phyloP scores from a whole-genome alignment of 2,113 vertebrate genomes.

The Clarias batrachus region DNA sequence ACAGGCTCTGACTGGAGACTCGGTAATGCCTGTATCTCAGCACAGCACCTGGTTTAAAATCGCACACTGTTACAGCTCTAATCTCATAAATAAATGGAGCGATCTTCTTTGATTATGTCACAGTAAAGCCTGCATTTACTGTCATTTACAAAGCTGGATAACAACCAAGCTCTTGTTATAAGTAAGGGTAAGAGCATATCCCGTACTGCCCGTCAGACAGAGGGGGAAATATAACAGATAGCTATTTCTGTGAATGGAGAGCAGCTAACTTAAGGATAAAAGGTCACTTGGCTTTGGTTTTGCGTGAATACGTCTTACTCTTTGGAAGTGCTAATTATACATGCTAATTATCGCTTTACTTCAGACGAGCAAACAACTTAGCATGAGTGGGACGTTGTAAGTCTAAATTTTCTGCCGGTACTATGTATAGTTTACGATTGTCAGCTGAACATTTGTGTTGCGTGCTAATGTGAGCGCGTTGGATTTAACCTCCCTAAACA shows the following conservation, averaged over 20 bases:
- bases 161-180: not conserved
- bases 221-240: not conserved
- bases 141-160: not conserved
- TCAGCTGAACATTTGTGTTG: conserved; percentile 10
- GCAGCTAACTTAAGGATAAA: not conserved
- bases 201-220: not conserved
- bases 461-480: not conserved
- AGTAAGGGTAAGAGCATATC: not conserved
- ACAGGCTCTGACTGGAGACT: not conserved
- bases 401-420: no score
- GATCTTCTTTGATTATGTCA: not conserved
- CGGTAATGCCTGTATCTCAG: not conserved
- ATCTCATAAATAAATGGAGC: conserved; percentile 10
- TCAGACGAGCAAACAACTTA: not conserved
- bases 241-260: not conserved
- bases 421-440: not conserved
- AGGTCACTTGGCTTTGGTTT: not conserved
- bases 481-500: not conserved
- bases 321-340: not conserved
- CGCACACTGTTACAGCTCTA: conserved; percentile 2
- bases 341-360: not conserved
- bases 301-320: not conserved
- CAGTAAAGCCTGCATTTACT: not conserved
- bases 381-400: not conserved
- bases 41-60: conserved; percentile 16